Percentiles rank a stretch among this genome's conserved stretches.
Conservation (phyloP, 2,113 vertebrate genomes). For the Litocranius walleri region DNA sequence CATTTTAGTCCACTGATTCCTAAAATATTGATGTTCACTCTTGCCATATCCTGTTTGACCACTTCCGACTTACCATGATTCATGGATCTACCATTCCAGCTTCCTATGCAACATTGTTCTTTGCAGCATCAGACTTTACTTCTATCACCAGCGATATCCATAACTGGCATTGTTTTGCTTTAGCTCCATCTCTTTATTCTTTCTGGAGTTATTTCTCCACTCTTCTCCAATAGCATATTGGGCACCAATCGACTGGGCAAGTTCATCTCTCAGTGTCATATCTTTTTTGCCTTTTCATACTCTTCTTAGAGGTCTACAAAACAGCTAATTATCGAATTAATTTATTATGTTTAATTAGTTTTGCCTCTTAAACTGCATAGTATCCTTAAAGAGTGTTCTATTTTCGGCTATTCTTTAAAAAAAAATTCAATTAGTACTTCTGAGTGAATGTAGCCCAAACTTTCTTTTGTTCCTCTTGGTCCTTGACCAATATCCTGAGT, state of each 20-base stretch:
- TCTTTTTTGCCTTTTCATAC: background rate
- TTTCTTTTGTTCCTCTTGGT: conserved; percentile 1
- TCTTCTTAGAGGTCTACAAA: background rate
- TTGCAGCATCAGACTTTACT: background rate
- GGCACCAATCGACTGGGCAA: background rate
- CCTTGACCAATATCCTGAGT: background rate
- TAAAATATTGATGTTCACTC: background rate
- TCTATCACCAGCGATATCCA: background rate
- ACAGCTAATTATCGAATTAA: background rate
- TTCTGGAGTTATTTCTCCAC: background rate
- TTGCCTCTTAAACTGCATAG: background rate
- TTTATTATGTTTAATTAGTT: background rate
- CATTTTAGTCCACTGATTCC: background rate
- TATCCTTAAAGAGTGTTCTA: background rate
- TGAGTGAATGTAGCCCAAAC: background rate
- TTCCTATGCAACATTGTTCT: background rate
- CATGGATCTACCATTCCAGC: background rate
- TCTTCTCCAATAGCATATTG: background rate
- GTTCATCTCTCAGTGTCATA: background rate
- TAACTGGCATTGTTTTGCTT: background rate
- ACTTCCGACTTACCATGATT: background rate
- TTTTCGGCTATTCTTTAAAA: background rate
- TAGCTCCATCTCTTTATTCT: background rate
- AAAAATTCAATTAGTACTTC: background rate
- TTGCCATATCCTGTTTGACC: background rate